A percentile compares a stretch with the other conserved stretches of the same genome.
phyloP scores from a whole-genome alignment of 2,888 invertebrate genomes.

The Hydrotaea diabolus region DNA sequence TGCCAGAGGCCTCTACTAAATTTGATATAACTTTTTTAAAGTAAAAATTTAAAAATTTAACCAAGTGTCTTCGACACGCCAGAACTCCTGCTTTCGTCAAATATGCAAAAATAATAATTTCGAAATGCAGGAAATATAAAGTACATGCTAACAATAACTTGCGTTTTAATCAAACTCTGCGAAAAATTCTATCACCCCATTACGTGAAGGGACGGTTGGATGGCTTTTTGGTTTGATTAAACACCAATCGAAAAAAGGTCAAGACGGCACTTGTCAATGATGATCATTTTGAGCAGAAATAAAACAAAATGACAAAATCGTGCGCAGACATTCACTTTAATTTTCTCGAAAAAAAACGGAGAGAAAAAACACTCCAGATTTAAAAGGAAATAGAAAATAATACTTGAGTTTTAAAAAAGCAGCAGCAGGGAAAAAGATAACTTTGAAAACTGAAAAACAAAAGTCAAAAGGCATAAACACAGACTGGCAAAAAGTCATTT shows the following conservation, averaged over 20 bases:
- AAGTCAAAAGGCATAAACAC: no score
- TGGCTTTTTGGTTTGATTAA: neutral
- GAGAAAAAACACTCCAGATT: neutral
- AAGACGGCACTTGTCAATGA: neutral
- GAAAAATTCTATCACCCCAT: neutral
- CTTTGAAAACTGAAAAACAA: neutral
- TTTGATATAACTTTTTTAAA: no score
- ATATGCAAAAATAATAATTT: no score
- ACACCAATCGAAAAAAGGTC: neutral
- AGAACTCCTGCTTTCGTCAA: no score
- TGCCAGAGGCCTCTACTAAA: no score
- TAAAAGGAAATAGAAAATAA: conserved; percentile 30
- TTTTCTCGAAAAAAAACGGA: conserved; percentile 46
- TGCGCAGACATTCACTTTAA: conserved; percentile 67
- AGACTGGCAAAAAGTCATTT: neutral
- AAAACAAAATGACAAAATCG: conserved; percentile 44
- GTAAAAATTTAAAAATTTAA: no score
- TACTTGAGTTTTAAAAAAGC: neutral
- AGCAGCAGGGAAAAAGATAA: neutral
- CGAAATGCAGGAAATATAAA: no score
- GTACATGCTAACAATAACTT: neutral
- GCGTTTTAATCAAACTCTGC: neutral
- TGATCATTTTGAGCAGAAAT: neutral
- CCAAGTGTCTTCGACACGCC: no score
- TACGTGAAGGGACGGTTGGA: neutral